A percentile compares a stretch with the other conserved stretches of the same genome.
These are phyloP conservation scores for Typhlichthys eigenmanni DNA, from an alignment of 2,797 vertebrate genomes.

Conservation along the genomic window DNA sequence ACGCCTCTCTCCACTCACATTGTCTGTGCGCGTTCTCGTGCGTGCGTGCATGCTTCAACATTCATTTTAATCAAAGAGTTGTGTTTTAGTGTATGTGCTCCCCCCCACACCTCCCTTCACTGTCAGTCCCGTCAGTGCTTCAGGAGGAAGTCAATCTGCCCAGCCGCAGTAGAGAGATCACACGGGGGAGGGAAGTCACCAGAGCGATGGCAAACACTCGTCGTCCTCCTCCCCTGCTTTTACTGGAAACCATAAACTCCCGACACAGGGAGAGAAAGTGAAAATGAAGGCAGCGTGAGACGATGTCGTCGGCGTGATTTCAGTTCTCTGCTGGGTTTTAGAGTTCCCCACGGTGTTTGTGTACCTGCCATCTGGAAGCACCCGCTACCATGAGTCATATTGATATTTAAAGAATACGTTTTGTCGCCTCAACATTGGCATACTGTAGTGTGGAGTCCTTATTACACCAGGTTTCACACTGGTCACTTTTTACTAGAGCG, in stretches of 20 bases:
- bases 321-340: conserved; percentile 26
- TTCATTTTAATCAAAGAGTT: background rate
- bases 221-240: conserved; percentile 1
- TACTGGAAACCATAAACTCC: conserved; percentile 62
- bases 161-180: conserved; percentile 23
- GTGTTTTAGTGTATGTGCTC: conserved; percentile 2
- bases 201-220: conserved; percentile 7
- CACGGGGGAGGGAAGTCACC: conserved; percentile 24
- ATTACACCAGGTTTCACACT: conserved; percentile 21
- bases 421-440: too few species aligned
- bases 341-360: conserved; percentile 26
- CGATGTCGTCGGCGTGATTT: conserved; percentile 1
- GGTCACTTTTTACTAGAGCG: background rate
- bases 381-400: background rate
- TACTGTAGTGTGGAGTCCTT: conserved; percentile 10
- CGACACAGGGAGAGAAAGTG: conserved; percentile 52
- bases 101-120: conserved; percentile 16
- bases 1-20: too few species aligned
- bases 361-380: conserved; percentile 14
- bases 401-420: background rate
- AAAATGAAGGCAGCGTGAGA: background rate
- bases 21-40: background rate
- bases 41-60: background rate
- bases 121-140: conserved; percentile 19
- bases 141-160: conserved; percentile 33